Percentiles rank a stretch among this genome's conserved stretches.
Conservation (phyloP, 2,113 vertebrate genomes). For the Hymenochirus boettgeri region DNA sequence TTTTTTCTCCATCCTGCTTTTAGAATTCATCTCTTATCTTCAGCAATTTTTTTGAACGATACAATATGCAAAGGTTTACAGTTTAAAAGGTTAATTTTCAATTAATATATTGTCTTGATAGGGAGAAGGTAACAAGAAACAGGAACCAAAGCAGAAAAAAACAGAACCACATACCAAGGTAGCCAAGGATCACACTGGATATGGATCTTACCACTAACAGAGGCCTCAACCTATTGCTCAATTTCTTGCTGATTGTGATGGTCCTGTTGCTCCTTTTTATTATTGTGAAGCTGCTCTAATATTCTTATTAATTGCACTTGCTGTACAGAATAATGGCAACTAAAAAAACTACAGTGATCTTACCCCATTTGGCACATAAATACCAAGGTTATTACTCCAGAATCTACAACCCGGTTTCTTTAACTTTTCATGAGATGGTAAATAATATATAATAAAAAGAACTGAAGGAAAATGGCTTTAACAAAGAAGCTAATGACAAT, state of each 20-base stretch:
- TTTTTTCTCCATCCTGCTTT: too few species aligned
- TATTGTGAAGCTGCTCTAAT: slow-evolving; percentile 69
- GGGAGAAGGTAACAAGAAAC: background rate
- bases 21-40: too few species aligned
- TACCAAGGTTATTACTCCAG: background rate
- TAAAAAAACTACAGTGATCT: background rate
- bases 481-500: background rate
- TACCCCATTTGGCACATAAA: slow-evolving; percentile 15
- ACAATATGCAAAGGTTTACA: too few species aligned
- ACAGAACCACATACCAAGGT: slow-evolving; percentile 39
- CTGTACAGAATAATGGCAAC: background rate
- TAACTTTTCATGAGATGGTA: too few species aligned
- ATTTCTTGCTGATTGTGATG: slow-evolving; percentile 69
- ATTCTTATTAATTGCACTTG: background rate
- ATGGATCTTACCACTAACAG: slow-evolving; percentile 68
- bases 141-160: slow-evolving; percentile 5
- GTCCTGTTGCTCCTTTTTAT: slow-evolving; percentile 69
- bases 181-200: slow-evolving; percentile 54
- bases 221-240: slow-evolving; percentile 68
- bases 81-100: too few species aligned
- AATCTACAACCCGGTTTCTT: background rate
- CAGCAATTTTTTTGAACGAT: too few species aligned
- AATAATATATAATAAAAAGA: background rate
- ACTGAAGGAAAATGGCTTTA: background rate
- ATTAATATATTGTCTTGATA: slow-evolving; percentile 1